A percentile compares a stretch with the other conserved stretches of the same genome.
These are phyloP conservation scores for Cyprinella venusta DNA, from an alignment of 2,797 vertebrate genomes.

Conservation along the genomic window DNA sequence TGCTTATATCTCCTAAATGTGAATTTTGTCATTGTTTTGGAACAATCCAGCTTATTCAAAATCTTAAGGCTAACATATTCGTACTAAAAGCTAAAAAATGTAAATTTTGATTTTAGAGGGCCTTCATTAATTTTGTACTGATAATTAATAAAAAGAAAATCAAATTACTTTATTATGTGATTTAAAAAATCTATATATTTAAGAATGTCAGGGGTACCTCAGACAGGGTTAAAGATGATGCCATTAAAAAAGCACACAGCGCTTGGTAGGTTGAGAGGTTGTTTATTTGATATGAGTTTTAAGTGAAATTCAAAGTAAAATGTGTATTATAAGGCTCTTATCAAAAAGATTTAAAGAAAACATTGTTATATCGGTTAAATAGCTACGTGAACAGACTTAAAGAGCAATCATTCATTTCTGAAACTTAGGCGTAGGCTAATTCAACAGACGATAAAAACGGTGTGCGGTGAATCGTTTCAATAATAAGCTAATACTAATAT, in stretches of 20 bases:
- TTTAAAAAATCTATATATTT: too few relatives aligned
- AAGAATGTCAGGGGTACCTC: background rate
- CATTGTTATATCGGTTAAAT: background rate
- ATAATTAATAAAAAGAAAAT: background rate
- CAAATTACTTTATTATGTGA: too few relatives aligned
- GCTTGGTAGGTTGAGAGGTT: constrained; percentile 6
- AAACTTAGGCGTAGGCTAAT: too few relatives aligned
- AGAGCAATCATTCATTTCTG: background rate
- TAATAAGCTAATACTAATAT: background rate
- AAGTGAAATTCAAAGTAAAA: background rate
- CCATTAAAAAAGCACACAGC: background rate
- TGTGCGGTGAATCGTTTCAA: background rate
- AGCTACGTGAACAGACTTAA: background rate
- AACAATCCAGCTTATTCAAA: too few relatives aligned
- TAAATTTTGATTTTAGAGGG: too few relatives aligned
- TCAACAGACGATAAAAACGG: background rate
- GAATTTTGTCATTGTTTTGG: too few relatives aligned
- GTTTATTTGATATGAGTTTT: background rate
- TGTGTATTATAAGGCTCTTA: background rate
- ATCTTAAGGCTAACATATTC: too few relatives aligned
- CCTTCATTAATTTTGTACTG: background rate
- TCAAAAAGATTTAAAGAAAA: background rate
- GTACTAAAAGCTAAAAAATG: too few relatives aligned
- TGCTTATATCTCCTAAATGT: too few relatives aligned
- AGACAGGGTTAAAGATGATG: background rate